Evolutionary conservation across 2,888 invertebrate species (phyloP).

Genomic region (Erebia epiphron): DNA sequence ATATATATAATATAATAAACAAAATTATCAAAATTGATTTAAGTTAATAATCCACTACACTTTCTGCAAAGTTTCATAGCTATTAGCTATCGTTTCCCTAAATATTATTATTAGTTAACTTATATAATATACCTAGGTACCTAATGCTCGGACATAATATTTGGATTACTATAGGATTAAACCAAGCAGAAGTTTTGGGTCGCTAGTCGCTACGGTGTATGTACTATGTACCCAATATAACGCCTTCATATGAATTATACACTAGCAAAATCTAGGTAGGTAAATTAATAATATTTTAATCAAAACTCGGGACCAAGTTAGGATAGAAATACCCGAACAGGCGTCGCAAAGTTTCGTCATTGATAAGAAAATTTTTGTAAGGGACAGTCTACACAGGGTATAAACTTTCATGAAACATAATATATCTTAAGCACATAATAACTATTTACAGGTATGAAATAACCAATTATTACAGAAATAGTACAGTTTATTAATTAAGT

Average conservation of each 20-base stretch:
- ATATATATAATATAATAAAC: no score
- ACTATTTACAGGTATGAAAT: not conserved
- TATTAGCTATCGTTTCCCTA: not conserved
- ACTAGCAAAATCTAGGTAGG: constrained; percentile 13
- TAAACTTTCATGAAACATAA: constrained; percentile 28
- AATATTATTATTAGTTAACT: not conserved
- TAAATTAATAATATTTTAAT: constrained; percentile 25
- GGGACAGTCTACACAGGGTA: constrained; percentile 32
- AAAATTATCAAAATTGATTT: no score
- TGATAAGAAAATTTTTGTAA: constrained; percentile 39
- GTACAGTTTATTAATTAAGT: no score
- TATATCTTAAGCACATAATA: not conserved
- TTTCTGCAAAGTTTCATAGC: not conserved
- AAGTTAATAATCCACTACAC: not conserved
- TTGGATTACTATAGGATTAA: constrained; percentile 7
- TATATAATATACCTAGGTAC: constrained; percentile 1
- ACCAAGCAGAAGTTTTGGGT: constrained; percentile 14
- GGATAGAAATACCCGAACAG: constrained; percentile 31
- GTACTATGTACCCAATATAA: not conserved
- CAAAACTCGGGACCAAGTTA: constrained; percentile 31
- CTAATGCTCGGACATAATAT: not conserved
- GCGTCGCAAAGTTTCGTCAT: constrained; percentile 30
- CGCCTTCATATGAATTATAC: constrained; percentile 16
- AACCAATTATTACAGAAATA: no score
- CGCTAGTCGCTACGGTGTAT: not conserved